These are phyloP conservation scores for Phalacrocorax pelagicus DNA, from an alignment of 2,113 vertebrate species.

Conservation along the genomic window DNA sequence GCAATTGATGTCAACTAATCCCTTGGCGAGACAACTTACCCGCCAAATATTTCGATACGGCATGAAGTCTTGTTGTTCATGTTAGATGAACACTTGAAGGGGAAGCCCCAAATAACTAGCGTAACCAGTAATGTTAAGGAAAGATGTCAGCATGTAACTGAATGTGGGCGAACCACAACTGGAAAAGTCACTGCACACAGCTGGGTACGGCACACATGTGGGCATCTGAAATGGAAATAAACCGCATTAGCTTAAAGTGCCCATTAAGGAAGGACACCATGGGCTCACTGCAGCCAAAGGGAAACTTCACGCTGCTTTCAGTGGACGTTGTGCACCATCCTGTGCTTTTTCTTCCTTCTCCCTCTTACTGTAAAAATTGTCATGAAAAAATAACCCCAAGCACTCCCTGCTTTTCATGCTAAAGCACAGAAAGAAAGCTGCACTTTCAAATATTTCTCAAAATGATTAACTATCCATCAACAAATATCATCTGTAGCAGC, in stretches of 20 bases:
- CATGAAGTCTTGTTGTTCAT: accelerated
- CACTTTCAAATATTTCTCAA: not conserved
- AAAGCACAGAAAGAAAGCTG: not conserved
- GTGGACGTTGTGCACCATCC: not conserved
- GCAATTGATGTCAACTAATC: not conserved
- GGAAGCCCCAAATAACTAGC: not conserved
- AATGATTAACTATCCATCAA: not conserved
- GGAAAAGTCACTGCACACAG: not conserved
- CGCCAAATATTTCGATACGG: accelerated
- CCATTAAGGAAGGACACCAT: not conserved
- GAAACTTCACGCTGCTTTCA: not conserved
- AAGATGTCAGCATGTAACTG: not conserved
- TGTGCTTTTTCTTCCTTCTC: not conserved
- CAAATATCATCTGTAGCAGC: not conserved
- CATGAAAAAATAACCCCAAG: not conserved
- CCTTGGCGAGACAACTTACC: not conserved
- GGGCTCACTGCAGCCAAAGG: not conserved
- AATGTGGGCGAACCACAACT: not conserved
- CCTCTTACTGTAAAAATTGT: not conserved
- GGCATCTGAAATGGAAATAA: not conserved
- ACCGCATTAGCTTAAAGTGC: not conserved
- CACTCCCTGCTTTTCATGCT: not conserved
- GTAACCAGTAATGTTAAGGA: not conserved
- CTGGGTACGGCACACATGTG: not conserved
- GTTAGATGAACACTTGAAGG: not conserved